These are phyloP conservation scores for Echiichthys vipera DNA, from an alignment of 2,797 vertebrate genomes.

Conservation along the genomic window DNA sequence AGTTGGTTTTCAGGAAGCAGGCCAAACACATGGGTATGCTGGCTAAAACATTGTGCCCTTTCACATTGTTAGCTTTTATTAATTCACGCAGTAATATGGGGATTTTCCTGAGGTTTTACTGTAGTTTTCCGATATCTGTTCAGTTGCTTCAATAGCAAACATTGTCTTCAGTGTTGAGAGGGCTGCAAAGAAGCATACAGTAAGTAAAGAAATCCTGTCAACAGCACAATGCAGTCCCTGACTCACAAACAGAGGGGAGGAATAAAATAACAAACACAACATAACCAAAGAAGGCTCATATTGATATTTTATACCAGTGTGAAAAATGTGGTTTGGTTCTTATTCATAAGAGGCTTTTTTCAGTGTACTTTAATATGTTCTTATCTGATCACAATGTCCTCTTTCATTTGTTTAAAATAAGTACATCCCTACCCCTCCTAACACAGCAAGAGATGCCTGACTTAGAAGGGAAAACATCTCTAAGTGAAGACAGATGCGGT, in stretches of 20 bases:
- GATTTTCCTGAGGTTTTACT: constrained; percentile 47
- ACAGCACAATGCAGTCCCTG: constrained; percentile 38
- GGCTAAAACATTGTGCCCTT: constrained; percentile 25
- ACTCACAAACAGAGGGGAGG: constrained; percentile 4
- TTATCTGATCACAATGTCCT: constrained; percentile 51
- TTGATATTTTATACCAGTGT: constrained; percentile 47
- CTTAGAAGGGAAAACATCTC: constrained; percentile 34
- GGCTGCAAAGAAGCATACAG: constrained; percentile 46
- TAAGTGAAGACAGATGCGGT: constrained; percentile 45
- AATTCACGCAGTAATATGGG: constrained; percentile 29
- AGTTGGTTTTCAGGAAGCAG: constrained; percentile 23
- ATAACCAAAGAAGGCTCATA: constrained; percentile 26
- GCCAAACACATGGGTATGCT: constrained; percentile 51
- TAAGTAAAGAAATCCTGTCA: constrained; percentile 53
- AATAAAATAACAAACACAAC: constrained; percentile 28
- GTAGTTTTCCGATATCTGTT: constrained; percentile 35
- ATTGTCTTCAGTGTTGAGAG: constrained; percentile 41
- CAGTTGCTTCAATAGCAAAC: constrained; percentile 20
- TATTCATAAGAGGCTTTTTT: not conserved
- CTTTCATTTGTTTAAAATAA: constrained; percentile 45
- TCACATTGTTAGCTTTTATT: constrained; percentile 45
- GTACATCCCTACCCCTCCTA: constrained; percentile 3
- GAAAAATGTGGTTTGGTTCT: constrained; percentile 45
- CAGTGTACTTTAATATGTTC: constrained; percentile 2
- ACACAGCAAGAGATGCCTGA: constrained; percentile 34